Percentiles rank a stretch among this genome's conserved stretches.
Evolutionary conservation across 2,888 invertebrate genomes (phyloP).

Genomic region (Caenorhabditis sinica): DNA sequence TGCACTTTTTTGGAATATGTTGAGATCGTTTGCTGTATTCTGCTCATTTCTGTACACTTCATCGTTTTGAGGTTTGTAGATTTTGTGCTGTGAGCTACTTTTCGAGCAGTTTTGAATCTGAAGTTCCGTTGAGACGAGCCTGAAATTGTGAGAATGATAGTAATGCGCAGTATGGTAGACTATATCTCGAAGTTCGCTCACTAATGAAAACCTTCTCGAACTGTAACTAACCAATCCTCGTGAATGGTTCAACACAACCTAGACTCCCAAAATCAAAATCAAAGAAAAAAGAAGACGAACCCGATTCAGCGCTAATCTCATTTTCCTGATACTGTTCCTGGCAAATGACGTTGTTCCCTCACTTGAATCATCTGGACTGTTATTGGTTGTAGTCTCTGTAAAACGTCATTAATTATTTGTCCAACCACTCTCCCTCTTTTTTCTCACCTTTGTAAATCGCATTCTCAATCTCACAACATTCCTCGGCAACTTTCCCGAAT

Average conservation of each 20-base stretch:
- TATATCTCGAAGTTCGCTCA: no score
- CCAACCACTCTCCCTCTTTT: slow-evolving; percentile 8
- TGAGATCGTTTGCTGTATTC: slow-evolving; percentile 39
- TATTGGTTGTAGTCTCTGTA: slow-evolving; percentile 56
- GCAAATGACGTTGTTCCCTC: slow-evolving; percentile 50
- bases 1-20: slow-evolving; percentile 42
- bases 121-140: slow-evolving; percentile 61
- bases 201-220: not conserved
- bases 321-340: slow-evolving; percentile 57
- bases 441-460: slow-evolving; percentile 54
- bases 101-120: slow-evolving; percentile 59
- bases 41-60: slow-evolving; percentile 26
- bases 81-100: slow-evolving; percentile 5
- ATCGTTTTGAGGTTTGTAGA: not conserved
- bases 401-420: slow-evolving; percentile 43
- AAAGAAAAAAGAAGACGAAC: slow-evolving; percentile 19
- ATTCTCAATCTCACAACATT: slow-evolving; percentile 43
- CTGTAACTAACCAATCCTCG: no score
- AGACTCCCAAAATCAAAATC: no score
- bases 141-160: slow-evolving; percentile 18
- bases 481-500: slow-evolving; percentile 43
- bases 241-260: no score
- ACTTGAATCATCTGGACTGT: slow-evolving; percentile 8
- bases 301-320: slow-evolving; percentile 56
- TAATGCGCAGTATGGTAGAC: no score